Evolutionary conservation across 23 tunicate species (phyloP), one percentile per base, ranked within the genome.

Genomic region (Ciona savignyi): DNA sequence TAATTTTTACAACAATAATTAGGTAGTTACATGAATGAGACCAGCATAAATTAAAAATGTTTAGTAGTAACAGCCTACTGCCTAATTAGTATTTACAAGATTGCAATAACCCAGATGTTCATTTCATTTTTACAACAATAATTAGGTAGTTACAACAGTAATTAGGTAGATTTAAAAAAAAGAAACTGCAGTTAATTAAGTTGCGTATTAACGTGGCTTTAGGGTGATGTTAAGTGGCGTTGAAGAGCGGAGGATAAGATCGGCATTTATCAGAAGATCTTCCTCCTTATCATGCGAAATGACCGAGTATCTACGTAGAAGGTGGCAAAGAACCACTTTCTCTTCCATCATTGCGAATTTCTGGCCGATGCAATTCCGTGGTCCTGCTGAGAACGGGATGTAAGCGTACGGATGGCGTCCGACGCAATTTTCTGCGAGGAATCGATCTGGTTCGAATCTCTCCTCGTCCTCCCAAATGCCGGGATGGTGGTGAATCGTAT

Each of bases 331-430:
- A 15, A 42, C 15, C 9, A 42, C 56, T 42, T 42, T 42, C 15
- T 42, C 56, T 42, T 42, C 56, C 56, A 84, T 70, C 64, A 82
- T 25, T n/a, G 99, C 99, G 74, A 94, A 94, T 51, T 89, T 62
- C 63, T 94, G 99, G 26, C 99, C 99, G 64, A 94, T 87, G 76
- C 99, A 94, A 73, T 94, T 94, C 65, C 99, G 67, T 25, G 99
- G 99, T 0, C 99, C 99, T 34, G 99, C 99, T 20, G 87, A 79
- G 69, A 94, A 94, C 34, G 99, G 95, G 51, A 94, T 83, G 79
- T 78, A 83, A 19, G 99, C 85, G 66, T 51, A 94, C 0, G 99
- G 86, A 79, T 87, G 85, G 30, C 99, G 76, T 19, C 82, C 78
- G 9, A 62, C 70, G 24, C 74, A 30, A 23, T 72, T 83, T 30